A percentile compares a stretch with the other conserved stretches of the same genome.
phyloP scores from a whole-genome alignment of 2,113 vertebrate species.

The Ciconia stormi region DNA sequence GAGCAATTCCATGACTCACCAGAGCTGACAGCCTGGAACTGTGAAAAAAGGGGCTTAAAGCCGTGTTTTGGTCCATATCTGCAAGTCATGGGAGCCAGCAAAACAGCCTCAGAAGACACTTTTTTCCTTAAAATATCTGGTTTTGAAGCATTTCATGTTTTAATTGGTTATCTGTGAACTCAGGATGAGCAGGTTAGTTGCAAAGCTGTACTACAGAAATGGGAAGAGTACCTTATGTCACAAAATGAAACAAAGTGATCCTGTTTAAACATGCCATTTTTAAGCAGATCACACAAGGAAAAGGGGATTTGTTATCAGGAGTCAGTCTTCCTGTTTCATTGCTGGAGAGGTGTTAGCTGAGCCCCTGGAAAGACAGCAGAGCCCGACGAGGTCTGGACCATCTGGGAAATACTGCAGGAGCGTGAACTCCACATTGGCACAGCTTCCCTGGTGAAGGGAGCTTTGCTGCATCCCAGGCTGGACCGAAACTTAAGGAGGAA shows the following conservation, averaged over 20 bases:
- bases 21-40: neutral
- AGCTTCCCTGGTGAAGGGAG: neutral
- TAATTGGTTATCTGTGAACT: neutral
- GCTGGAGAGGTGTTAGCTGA: neutral
- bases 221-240: neutral
- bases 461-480: neutral
- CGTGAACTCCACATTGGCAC: rapidly evolving
- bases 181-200: neutral
- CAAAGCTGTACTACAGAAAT: neutral
- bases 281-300: neutral
- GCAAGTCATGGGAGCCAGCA: neutral
- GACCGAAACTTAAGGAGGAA: neutral
- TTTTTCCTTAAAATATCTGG: neutral
- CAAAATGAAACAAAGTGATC: neutral
- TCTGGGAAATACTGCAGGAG: neutral
- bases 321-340: neutral
- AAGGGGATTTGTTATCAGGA: neutral
- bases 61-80: neutral
- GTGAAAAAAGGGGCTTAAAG: neutral
- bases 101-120: neutral
- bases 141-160: neutral
- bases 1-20: neutral
- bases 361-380: neutral
- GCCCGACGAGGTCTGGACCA: neutral
- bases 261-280: neutral